Conservation (phyloP, 2,113 vertebrate species). For the Archilochus colubris region DNA sequence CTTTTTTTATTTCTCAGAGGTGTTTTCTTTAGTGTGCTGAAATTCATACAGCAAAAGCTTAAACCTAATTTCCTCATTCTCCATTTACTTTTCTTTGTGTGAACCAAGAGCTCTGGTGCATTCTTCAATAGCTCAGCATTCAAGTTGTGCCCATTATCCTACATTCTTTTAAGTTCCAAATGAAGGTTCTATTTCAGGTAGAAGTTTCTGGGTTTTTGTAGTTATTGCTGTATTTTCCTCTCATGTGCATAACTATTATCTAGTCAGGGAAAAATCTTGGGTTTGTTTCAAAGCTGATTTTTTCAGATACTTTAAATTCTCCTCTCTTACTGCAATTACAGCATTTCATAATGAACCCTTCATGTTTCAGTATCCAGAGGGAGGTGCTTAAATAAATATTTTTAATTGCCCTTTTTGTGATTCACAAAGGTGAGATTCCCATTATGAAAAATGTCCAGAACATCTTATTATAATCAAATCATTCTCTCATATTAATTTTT, state of each 20-base stretch:
- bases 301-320: conserved; percentile 21
- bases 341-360: background rate
- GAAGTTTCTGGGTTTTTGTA: background rate
- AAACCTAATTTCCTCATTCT: background rate
- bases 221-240: background rate
- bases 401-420: conserved; percentile 32
- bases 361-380: conserved; percentile 28
- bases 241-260: background rate
- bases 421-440: conserved; percentile 9
- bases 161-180: background rate
- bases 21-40: background rate
- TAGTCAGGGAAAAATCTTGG: background rate
- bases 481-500: background rate
- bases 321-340: conserved; percentile 17
- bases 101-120: background rate
- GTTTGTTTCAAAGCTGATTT: conserved; percentile 41
- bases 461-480: background rate
- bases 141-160: background rate
- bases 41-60: background rate
- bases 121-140: background rate
- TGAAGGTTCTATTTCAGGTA: background rate
- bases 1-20: background rate
- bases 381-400: conserved; percentile 49
- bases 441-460: background rate
- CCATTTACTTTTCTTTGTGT: background rate